phyloP scores from a whole-genome alignment of 2,888 invertebrate species.

The Tetheella fluctuosa region DNA sequence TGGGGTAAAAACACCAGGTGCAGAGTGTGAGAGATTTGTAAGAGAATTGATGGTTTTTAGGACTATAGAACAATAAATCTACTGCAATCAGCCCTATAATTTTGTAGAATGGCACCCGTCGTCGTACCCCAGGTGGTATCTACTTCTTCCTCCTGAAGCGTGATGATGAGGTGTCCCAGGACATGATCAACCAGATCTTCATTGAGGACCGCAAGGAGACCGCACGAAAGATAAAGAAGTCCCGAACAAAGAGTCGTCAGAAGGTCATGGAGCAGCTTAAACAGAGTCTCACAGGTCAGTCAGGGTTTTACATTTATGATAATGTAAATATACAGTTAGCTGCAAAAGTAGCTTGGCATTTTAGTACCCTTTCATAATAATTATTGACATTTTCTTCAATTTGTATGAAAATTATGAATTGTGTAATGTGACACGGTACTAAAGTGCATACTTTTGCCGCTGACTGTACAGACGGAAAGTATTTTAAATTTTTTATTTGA shows the following conservation, averaged over 20 bases:
- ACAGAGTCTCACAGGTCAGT: conserved; percentile 81
- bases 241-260: conserved; percentile 83
- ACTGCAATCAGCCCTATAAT: neutral
- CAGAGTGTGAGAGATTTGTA: too few relatives aligned
- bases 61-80: too few relatives aligned
- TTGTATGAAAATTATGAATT: too few relatives aligned
- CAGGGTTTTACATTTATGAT: conserved; percentile 5
- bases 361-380: too few relatives aligned
- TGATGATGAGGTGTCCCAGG: conserved; percentile 86
- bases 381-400: too few relatives aligned
- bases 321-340: neutral
- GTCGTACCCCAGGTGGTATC: conserved; percentile 94
- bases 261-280: conserved; percentile 88
- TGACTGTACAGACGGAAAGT: too few relatives aligned
- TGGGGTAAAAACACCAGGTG: too few relatives aligned
- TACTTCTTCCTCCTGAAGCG: conserved; percentile 92
- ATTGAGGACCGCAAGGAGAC: conserved; percentile 85
- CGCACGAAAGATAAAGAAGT: conserved; percentile 81
- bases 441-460: too few relatives aligned
- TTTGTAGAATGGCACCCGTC: conserved; percentile 88
- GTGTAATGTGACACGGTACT: too few relatives aligned
- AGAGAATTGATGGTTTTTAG: too few relatives aligned
- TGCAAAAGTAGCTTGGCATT: too few relatives aligned
- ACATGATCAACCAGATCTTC: conserved; percentile 88
- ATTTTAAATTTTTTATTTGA: too few relatives aligned